Evolutionary conservation across 2,888 invertebrate species (phyloP).

Genomic region (Deilephila porcellus): DNA sequence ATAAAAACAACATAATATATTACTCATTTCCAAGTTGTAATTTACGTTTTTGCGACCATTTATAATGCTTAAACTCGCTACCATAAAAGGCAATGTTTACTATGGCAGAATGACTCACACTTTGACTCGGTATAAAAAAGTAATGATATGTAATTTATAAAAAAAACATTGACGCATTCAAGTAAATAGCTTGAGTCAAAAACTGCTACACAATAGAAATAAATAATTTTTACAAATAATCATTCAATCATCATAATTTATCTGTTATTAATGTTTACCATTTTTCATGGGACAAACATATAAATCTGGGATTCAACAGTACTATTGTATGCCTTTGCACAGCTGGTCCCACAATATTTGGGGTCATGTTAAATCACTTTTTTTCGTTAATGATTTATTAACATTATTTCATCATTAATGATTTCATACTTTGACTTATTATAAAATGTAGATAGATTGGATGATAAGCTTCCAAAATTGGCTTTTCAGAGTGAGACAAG

Average conservation of each 20-base stretch:
- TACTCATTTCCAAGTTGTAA: background rate
- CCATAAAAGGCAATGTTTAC: background rate
- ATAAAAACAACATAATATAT: too few relatives aligned
- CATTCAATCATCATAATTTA: too few relatives aligned
- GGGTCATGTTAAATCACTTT: background rate
- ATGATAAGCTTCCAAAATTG: too few relatives aligned
- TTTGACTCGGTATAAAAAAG: background rate
- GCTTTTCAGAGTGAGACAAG: too few relatives aligned
- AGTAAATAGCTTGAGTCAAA: background rate
- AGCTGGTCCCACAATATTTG: background rate
- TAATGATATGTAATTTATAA: background rate
- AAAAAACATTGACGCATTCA: background rate
- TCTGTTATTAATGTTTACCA: background rate
- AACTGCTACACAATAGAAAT: too few relatives aligned
- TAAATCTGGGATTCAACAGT: background rate
- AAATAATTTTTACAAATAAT: too few relatives aligned
- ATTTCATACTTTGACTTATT: too few relatives aligned
- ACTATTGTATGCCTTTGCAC: background rate
- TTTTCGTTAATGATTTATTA: too few relatives aligned
- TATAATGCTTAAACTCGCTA: background rate
- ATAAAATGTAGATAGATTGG: too few relatives aligned
- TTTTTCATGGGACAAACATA: background rate
- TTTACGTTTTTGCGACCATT: background rate
- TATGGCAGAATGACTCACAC: slow-evolving; percentile 6
- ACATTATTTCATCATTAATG: too few relatives aligned